Percentiles rank a stretch among this genome's conserved stretches.
phyloP scores from a whole-genome alignment of 1,140 invertebrate species.

The Calephelis nemesis region DNA sequence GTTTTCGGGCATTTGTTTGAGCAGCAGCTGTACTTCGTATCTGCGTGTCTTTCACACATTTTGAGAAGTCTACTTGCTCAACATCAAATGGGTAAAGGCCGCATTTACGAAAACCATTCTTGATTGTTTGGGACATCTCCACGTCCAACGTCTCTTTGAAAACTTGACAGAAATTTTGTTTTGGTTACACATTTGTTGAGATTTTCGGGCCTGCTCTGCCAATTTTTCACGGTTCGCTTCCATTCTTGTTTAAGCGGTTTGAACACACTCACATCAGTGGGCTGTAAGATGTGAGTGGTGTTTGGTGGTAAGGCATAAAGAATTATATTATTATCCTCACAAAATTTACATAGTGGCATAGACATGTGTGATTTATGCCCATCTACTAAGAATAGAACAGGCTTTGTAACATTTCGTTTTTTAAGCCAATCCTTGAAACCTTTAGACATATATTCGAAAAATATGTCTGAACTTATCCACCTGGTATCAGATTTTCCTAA shows the following conservation, averaged over 20 bases:
- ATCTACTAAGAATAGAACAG: conserved; percentile 1
- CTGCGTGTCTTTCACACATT: too few relatives aligned
- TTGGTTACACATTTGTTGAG: background rate
- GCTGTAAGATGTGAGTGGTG: background rate
- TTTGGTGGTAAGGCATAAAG: background rate
- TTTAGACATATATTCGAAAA: background rate
- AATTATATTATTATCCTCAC: background rate
- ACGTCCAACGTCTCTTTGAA: background rate
- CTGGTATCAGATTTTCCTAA: background rate
- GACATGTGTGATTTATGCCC: background rate
- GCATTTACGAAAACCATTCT: too few relatives aligned
- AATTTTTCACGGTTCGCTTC: background rate
- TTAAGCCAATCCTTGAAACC: background rate
- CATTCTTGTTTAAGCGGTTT: conserved; percentile 1
- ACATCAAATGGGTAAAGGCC: too few relatives aligned
- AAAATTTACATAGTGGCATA: background rate
- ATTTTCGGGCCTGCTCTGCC: background rate
- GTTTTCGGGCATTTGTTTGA: too few relatives aligned
- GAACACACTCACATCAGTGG: background rate
- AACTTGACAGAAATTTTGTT: conserved; percentile 1
- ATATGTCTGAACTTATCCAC: background rate
- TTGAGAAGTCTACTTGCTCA: too few relatives aligned
- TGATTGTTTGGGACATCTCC: background rate
- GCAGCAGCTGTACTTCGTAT: too few relatives aligned
- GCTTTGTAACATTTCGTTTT: background rate